These are phyloP conservation scores for Lithophane ornitopus DNA, from an alignment of 2,888 invertebrate species.

Conservation along the genomic window DNA sequence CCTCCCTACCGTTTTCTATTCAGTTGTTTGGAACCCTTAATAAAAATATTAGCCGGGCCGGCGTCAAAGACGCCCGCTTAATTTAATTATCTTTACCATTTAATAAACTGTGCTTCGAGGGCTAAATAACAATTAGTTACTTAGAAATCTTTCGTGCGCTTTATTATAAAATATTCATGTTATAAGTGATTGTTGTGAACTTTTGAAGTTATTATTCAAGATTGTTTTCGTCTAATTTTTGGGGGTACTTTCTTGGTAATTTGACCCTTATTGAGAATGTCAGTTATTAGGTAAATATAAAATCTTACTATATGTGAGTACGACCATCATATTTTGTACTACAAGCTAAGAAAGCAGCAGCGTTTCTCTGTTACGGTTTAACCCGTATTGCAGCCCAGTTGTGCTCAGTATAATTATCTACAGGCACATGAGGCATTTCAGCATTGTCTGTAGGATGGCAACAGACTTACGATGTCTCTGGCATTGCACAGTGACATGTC, in stretches of 20 bases:
- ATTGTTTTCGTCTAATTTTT: constrained; percentile 34
- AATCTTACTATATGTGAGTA: background rate
- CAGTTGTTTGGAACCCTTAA: constrained; percentile 75
- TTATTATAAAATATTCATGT: constrained; percentile 63
- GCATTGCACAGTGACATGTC: background rate
- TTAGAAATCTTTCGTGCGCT: constrained; percentile 68
- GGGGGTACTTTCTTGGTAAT: background rate
- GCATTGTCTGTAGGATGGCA: background rate
- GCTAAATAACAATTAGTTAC: constrained; percentile 81
- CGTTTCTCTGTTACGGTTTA: background rate
- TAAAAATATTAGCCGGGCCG: constrained; percentile 86
- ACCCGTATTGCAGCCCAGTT: background rate
- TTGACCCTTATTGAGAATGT: background rate
- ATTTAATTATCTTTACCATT: constrained; percentile 88
- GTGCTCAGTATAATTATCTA: background rate
- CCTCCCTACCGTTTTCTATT: constrained; percentile 60
- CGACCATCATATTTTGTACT: background rate
- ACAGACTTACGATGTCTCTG: no score
- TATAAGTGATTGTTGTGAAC: constrained; percentile 53
- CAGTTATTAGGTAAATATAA: background rate
- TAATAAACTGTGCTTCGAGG: constrained; percentile 82
- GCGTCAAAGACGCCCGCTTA: constrained; percentile 88
- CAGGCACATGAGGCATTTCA: background rate
- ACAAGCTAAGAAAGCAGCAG: background rate
- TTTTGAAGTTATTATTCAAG: constrained; percentile 39